phyloP scores from a whole-genome alignment of 1,140 invertebrate genomes.

The Metaphire vulgaris region DNA sequence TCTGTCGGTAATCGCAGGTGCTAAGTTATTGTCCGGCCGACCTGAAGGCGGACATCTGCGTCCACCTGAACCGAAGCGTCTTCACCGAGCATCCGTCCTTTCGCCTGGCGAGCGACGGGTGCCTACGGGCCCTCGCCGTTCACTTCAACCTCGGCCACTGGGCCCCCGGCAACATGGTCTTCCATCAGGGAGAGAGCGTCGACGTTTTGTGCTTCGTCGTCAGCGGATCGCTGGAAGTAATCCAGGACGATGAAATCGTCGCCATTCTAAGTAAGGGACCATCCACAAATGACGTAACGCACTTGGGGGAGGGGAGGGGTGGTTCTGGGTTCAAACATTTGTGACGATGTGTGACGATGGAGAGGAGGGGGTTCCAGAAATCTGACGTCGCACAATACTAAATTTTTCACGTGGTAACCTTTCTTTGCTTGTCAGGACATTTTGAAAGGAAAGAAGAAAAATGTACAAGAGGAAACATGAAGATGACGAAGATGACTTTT shows the following conservation, averaged over 20 bases:
- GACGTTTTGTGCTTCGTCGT: constrained; percentile 98
- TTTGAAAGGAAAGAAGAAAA: not conserved
- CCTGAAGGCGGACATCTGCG: constrained; percentile 99
- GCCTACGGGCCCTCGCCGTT: constrained; percentile 93
- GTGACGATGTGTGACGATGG: no score
- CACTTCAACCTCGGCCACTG: constrained; percentile 95
- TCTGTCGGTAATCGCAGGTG: constrained; percentile 14
- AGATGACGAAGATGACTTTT: no score
- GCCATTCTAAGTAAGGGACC: constrained; percentile 80
- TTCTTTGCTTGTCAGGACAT: not conserved
- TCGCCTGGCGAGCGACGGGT: constrained; percentile 92
- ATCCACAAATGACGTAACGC: not conserved
- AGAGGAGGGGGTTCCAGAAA: no score
- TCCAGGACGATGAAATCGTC: constrained; percentile 99
- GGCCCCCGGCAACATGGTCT: constrained; percentile 51
- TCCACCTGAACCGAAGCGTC: constrained; percentile 90
- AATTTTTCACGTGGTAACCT: not conserved
- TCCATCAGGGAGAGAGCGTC: constrained; percentile 79
- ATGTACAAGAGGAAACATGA: no score
- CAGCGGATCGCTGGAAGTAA: constrained; percentile 95
- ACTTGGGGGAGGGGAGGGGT: no score
- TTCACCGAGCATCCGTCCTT: constrained; percentile 99
- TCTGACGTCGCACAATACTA: constrained; percentile 57
- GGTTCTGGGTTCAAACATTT: no score
- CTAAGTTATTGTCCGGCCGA: constrained; percentile 99